Evolutionary conservation across 2,888 invertebrate genomes (phyloP), one percentile per base, ranked within the genome.

Genomic region (Scaptomyza tumidula): DNA sequence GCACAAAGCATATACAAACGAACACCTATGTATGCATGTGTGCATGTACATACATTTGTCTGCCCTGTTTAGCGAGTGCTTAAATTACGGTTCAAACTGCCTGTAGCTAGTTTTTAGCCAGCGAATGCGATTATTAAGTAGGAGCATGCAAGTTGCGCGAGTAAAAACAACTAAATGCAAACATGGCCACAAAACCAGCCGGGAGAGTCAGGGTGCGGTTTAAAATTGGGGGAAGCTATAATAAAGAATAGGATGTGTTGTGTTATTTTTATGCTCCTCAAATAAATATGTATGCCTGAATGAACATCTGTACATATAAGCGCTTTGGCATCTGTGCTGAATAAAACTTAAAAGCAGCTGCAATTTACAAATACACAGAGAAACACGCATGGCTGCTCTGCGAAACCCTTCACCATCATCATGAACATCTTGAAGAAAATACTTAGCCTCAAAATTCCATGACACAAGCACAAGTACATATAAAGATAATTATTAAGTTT

Each of bases 81-180:
- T 54, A 77, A 81, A 72, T 55, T 86, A 72, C 70, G 77, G 83
- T 82, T 87, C 39, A 72, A 82, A 86, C 82, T 71, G 88, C 82
- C 65, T 77, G 44, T 77, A 77, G 79, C 82, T 77, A 77, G 82
- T 87, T 87, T 78, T 78, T 63, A 61, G 54, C 56, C 49, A 75
- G 59, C 69, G 56, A 62, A 73, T 62, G 82, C 58, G 63, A 78
- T 61, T 64, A 75, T 63, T 69, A 78, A 64, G 78, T 59, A 46
- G 14, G 39, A 52, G 56, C 62, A 66, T 74, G 78, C 60, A 74
- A 75, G 49, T 44, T 29, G 39, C 27, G 35, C 16, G 29, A 49
- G 43, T 61, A 73, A 75, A 75, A 75, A 57, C 19, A 70, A 46
- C 29, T 11, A 66, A 66, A 61, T 63, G 64, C 71, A 67, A 84